Base-by-base conservation (phyloP, 2,113 vertebrate genomes). In the Phaetusa simplex region DNA sequence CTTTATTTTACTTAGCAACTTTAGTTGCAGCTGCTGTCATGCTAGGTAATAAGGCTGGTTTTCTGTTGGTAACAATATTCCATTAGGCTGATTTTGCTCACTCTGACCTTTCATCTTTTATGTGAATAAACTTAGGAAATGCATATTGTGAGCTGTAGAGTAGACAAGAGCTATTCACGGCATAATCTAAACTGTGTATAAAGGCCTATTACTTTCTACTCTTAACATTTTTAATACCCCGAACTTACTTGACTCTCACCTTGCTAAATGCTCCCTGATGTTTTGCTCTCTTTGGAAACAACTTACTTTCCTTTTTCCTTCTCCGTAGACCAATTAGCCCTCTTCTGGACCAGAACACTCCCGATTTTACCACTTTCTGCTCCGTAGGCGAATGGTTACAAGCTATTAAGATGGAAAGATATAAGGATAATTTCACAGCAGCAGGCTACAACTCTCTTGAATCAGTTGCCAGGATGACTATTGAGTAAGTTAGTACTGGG, bases 361-460 rank as follows among this genome's bases (percentile, higher is more conserved):
- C 99, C 84, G 99, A 99, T 97, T 99, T 99, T 98, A 99, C 99
- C 87, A 98, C 99, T 94, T 99, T 99, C 98, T 98, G 99, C 98
- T 99, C 99, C 52, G 99, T 99, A 98, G 99, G 98, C 97, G 99
- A 99, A 98, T 99, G 99, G 99, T 98, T 99, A 97, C 99, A 99
- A 98, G 99, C 99, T 98, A 99, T 99, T 98, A 99, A 99, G 98
- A 99, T 99, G 99, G 99, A 99, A 97, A 98, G 99, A 98, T 99
- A 99, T 98, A 98, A 99, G 97, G 99, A 99, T 98, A 99, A 99
- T 98, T 99, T 99, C 98, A 99, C 99, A 96, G 99, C 99, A 86
- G 99, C 99, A 58, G 99, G 99, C 96, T 99, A 99, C 98, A 99
- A 98, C 98, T 99, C 99, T 78, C 98, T 99, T 96, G 99, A 99